phyloP scores from a whole-genome alignment of 2,888 invertebrate genomes.

The Drosophila birchii region DNA sequence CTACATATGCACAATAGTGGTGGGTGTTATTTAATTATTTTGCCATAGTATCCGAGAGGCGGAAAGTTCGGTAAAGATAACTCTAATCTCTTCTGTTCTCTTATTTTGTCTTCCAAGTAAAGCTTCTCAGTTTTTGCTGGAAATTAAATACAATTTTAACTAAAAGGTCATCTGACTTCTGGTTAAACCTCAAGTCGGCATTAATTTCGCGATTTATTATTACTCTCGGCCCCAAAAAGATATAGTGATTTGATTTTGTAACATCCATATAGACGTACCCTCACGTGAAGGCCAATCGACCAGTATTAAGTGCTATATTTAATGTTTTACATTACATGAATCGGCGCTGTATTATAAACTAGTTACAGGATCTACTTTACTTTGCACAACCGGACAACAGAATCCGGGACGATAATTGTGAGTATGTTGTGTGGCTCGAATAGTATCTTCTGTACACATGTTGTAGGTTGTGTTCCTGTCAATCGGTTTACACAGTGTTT shows the following conservation, averaged over 20 bases:
- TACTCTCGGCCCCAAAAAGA: constrained; percentile 8
- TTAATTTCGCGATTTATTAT: neutral
- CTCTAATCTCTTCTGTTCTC: neutral
- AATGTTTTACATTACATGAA: constrained; percentile 30
- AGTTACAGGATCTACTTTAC: constrained; percentile 29
- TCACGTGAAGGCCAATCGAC: constrained; percentile 5
- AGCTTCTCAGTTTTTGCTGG: constrained; percentile 1
- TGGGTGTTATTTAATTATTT: constrained; percentile 21
- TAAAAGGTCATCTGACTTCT: neutral
- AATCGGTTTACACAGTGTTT: constrained; percentile 6
- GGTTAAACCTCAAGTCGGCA: constrained; percentile 5
- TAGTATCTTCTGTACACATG: constrained; percentile 28
- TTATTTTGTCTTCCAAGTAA: neutral
- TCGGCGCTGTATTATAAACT: constrained; percentile 13
- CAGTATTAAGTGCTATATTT: constrained; percentile 1
- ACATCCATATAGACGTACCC: constrained; percentile 9
- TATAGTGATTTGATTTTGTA: constrained; percentile 1
- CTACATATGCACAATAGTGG: constrained; percentile 42
- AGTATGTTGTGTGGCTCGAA: constrained; percentile 18
- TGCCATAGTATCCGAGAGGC: constrained; percentile 4
- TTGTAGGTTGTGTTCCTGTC: neutral
- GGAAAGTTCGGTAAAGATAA: constrained; percentile 8
- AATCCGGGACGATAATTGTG: constrained; percentile 18
- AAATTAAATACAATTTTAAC: constrained; percentile 5
- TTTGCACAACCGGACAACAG: constrained; percentile 32